These are phyloP conservation scores for Euleptes europaea DNA, from an alignment of 2,113 vertebrate genomes.

Conservation along the genomic window DNA sequence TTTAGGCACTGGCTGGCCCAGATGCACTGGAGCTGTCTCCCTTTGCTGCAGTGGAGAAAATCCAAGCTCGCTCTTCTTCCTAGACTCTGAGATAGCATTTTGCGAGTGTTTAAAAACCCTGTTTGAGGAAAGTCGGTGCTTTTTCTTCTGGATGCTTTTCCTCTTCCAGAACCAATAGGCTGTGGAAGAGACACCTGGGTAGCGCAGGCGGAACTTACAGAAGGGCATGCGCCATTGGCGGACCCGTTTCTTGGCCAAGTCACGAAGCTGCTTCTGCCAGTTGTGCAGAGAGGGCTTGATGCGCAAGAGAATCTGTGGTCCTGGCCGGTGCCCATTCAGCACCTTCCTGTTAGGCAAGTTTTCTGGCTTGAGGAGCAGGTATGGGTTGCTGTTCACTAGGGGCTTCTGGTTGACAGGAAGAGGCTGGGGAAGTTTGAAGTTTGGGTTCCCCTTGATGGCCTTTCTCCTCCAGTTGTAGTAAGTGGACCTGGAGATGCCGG, in stretches of 20 bases:
- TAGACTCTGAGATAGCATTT: background rate
- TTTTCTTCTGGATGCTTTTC: slow-evolving; percentile 25
- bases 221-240: slow-evolving; percentile 82
- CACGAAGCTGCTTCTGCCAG: slow-evolving; percentile 82
- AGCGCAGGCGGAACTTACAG: slow-evolving; percentile 88
- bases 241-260: slow-evolving; percentile 80
- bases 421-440: slow-evolving; percentile 72
- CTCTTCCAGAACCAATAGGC: slow-evolving; percentile 91
- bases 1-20: background rate
- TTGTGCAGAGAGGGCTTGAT: slow-evolving; percentile 71
- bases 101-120: background rate
- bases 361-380: slow-evolving; percentile 48
- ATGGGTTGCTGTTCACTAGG: slow-evolving; percentile 29
- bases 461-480: slow-evolving; percentile 98
- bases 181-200: slow-evolving; percentile 82
- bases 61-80: background rate
- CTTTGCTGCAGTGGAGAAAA: slow-evolving; percentile 17
- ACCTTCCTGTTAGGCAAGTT: slow-evolving; percentile 38
- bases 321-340: background rate
- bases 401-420: slow-evolving; percentile 34
- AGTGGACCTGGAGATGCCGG: slow-evolving; percentile 93
- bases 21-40: slow-evolving; percentile 12
- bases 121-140: slow-evolving; percentile 31
- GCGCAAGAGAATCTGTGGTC: slow-evolving; percentile 34
- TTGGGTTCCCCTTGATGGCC: slow-evolving; percentile 84